Evolutionary conservation across 2,888 invertebrate genomes (phyloP), one percentile per base, ranked within the genome.

Genomic region (Parnassius glacialis): DNA sequence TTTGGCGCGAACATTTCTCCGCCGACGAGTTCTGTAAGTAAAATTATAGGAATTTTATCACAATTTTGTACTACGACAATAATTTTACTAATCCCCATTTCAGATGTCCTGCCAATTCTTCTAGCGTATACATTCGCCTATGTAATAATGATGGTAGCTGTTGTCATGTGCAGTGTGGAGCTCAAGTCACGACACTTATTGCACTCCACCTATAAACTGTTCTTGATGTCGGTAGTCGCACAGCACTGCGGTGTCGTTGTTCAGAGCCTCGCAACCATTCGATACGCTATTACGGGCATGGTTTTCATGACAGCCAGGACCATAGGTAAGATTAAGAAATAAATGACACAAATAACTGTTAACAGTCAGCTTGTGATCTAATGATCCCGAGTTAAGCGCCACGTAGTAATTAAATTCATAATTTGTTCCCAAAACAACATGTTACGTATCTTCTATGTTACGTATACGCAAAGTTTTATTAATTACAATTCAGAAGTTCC

Each of bases 1-100:
- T 96, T 72, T 96, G 97, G 95, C 95, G 95, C 72, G 94, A 96
- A 76, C 98, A 98, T 77, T 98, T 97, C 79, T 98, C 98, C 0
- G 98, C 97, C 10, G 98, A 98, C 83, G 97, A 98, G 87, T 97
- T 98, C 87, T 97, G 98, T 97, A 92, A 95, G 96, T 92, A 59
- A n/a, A 43, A 41, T 2, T 44, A 47, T 34, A 34, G 16, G 16
- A 16, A 16, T 34, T 7, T 7, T 7, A 34, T 5, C 34, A 43
- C 2, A 43, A 9, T 43, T 43, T 43, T 43, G 11, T 43, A 43
- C 43, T 43, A 43, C 10, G 11, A 43, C 11, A 43, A 3, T 34
- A 34, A 5, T 34, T 34, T 34, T 34, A 34, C 34, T 34, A 34
- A 34, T 45, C n/a, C 9, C n/a, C 10, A 11, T 45, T 52, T 45